These are phyloP conservation scores for Brachirus orientalis DNA, from an alignment of 2,113 vertebrate species.

Conservation along the genomic window DNA sequence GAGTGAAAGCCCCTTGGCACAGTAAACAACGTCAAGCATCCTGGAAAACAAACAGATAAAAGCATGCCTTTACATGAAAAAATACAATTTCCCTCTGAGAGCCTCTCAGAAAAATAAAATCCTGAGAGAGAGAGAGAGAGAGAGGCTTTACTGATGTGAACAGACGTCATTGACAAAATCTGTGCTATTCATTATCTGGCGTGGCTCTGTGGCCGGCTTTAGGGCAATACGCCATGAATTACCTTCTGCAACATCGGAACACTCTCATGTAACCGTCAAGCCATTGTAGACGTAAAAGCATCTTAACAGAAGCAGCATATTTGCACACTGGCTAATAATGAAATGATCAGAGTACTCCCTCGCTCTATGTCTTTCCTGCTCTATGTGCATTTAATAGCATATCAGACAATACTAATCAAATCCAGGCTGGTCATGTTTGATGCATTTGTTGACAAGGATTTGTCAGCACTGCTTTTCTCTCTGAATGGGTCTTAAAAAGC, in stretches of 20 bases:
- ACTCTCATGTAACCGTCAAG: constrained; percentile 63
- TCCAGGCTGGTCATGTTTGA: constrained; percentile 58
- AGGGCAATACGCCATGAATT: constrained; percentile 67
- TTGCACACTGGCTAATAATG: too few species aligned
- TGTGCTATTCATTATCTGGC: constrained; percentile 75
- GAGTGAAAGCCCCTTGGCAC: constrained; percentile 66
- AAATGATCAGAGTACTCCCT: constrained; percentile 34
- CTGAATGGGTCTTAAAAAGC: constrained; percentile 53
- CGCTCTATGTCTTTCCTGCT: neutral
- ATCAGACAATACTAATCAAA: constrained; percentile 65
- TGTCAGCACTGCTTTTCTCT: constrained; percentile 41
- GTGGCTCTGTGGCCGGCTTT: constrained; percentile 68
- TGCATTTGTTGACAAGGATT: constrained; percentile 65
- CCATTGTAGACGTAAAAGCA: constrained; percentile 55
- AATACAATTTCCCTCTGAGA: constrained; percentile 77
- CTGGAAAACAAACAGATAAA: constrained; percentile 80
- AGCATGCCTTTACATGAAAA: constrained; percentile 79
- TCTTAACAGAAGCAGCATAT: constrained; percentile 46
- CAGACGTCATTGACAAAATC: constrained; percentile 75
- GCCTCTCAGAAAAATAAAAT: constrained; percentile 74
- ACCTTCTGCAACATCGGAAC: constrained; percentile 75
- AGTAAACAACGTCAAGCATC: constrained; percentile 79
- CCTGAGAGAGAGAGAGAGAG: constrained; percentile 68
- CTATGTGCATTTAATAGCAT: constrained; percentile 42
- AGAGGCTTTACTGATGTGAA: constrained; percentile 72